Conservation (phyloP, 2,113 vertebrate species). For the Ceyx margarethae region DNA sequence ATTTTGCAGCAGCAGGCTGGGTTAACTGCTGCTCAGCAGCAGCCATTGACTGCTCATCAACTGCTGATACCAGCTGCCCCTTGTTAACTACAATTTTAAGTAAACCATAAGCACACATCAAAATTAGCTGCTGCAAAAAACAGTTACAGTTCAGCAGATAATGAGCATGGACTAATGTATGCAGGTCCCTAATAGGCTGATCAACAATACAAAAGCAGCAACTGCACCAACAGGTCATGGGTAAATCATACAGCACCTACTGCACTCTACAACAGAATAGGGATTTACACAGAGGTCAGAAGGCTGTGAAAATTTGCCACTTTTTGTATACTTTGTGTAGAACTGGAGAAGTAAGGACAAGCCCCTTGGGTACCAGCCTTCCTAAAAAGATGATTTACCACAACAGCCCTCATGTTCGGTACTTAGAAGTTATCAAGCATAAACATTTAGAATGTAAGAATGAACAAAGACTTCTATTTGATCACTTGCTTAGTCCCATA, state of each 20-base stretch:
- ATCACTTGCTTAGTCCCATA: background rate
- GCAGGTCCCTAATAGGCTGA: background rate
- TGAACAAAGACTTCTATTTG: background rate
- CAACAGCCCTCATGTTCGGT: background rate
- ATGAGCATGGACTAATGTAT: background rate
- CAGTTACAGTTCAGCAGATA: background rate
- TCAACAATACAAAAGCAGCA: background rate
- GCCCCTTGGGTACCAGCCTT: background rate
- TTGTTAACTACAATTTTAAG: background rate
- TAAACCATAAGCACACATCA: background rate
- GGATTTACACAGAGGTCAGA: background rate
- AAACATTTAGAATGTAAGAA: background rate
- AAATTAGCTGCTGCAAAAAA: background rate
- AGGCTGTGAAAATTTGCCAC: background rate
- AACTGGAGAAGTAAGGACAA: background rate
- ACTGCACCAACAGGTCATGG: background rate
- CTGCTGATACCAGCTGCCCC: background rate
- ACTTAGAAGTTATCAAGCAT: background rate
- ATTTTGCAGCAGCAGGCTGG: background rate
- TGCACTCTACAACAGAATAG: background rate
- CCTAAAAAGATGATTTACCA: background rate
- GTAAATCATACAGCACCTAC: background rate
- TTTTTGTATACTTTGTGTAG: background rate
- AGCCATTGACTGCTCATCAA: background rate
- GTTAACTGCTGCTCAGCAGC: background rate